Evolutionary conservation across 2,888 invertebrate genomes (phyloP), one percentile per base, ranked within the genome.

Genomic region (Macaria liturata): DNA sequence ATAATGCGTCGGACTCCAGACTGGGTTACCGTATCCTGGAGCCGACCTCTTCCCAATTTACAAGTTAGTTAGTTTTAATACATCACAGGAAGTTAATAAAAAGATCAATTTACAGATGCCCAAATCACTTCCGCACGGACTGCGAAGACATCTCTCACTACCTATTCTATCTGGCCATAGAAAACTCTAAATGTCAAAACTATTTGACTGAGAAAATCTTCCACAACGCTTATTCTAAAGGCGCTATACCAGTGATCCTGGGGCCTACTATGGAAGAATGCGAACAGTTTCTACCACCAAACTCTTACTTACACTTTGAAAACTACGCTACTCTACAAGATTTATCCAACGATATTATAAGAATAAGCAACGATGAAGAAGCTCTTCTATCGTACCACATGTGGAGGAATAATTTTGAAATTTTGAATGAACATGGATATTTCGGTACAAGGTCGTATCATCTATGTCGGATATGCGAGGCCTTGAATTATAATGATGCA

Each of bases 191-290:
- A 65, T 95, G 95, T 70, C 84, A 86, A 4, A 94, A 95, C 71
- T 95, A 95, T 69, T 77, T 95, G 48, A 95, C 95, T 0, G 95
- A 95, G 71, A 95, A 95, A 75, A 76, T 93, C 0, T 95, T 94
- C 81, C 94, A 94, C 90, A 92, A 95, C 66, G 94, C 93, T 0
- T 95, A 93, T 67, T 69, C 80, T 1, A 95, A 94, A 75, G 90
- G 92, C 9, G 88, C 94, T 0, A 92, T 95, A 30, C 95, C 95
- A 0, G 81, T 95, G 3, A 93, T 95, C 45, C 93, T 95, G 92
- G 95, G 95, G 0, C 86, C 94, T 3, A 72, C 87, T 1, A 57
- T 37, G 79, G 87, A 69, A 87, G 94, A 85, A 48, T 84, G 84
- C 65, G 69, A 81, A 32, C 83, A 75, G 46, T 69, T 95, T 3